These are phyloP conservation scores for Ptiloglossa arizonensis DNA, from an alignment of 1,140 invertebrate genomes.

Conservation along the genomic window DNA sequence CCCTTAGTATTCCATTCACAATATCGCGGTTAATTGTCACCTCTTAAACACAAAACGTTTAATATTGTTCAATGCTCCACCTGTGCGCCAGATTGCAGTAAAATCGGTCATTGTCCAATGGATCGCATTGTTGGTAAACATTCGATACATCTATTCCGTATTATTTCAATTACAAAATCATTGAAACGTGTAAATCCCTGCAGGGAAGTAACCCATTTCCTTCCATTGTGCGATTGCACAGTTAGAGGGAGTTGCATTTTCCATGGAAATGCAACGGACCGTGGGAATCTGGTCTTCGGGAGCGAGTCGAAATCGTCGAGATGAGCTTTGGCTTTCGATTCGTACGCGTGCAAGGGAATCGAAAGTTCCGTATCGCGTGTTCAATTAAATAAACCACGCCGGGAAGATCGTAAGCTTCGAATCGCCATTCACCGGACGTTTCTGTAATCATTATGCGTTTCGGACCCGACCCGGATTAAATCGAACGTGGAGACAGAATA, in stretches of 20 bases:
- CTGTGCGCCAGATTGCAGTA: too few species aligned
- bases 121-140: too few species aligned
- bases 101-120: too few species aligned
- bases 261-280: slow-evolving; percentile 2
- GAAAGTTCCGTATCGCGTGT: not conserved
- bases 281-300: not conserved
- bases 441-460: slow-evolving; percentile 3
- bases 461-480: not conserved
- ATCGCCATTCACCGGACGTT: not conserved
- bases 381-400: slow-evolving; percentile 8
- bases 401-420: not conserved
- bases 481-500: not conserved
- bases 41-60: too few species aligned
- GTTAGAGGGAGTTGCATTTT: not conserved
- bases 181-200: too few species aligned
- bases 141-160: too few species aligned
- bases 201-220: too few species aligned
- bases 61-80: too few species aligned
- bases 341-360: not conserved
- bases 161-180: too few species aligned
- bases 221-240: too few species aligned
- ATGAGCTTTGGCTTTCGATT: slow-evolving; percentile 3
- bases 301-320: not conserved
- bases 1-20: too few species aligned
- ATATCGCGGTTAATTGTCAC: too few species aligned